Evolutionary conservation across 2,113 vertebrate genomes (phyloP), one percentile per base, ranked within the genome.

Genomic region (Albula goreensis): DNA sequence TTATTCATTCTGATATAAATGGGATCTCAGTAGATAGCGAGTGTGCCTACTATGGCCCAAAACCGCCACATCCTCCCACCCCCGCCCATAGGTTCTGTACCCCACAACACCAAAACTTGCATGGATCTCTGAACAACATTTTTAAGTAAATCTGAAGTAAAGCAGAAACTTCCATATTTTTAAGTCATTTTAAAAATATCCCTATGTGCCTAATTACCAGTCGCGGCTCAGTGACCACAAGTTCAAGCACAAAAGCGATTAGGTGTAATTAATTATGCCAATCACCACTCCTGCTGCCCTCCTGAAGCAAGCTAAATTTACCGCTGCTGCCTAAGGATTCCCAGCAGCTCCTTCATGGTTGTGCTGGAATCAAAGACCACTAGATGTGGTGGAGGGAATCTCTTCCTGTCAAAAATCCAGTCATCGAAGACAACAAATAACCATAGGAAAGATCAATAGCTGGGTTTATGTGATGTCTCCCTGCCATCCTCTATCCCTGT

Each of bases 391-490:
- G 74, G 77, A 60, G 13, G 85, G 53, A 8, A 19, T 74, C 50
- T 51, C 12, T 77, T 51, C 53, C 86, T 83, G 81, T 86, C 81
- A 83, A 83, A 86, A 50, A 9, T 48, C 15, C 13, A 41, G 57
- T 31, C 13, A 31, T 15, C 31, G 11, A 31, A 48, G 80, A 56
- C 79, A 56, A 50, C 66, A 17, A 70, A 63, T 57, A 74, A 82
- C 63, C 22, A 50, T 12, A 70, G 49, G 50, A 19, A 5, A 83
- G 49, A 57, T 56, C 50, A 78, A 50, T 86, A 50, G 49, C 78
- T 53, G 15, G 25, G 56, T n/a, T 48, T 19, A 5, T 70, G n/a
- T 25, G 10, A 50, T n/a, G 12, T 48, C 50, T 19, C 12, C 5
- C 9, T 52, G 50, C 17, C 49, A 66, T 41, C 31, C 31, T 22